Percentiles rank a stretch among this genome's conserved stretches.
phyloP scores from a whole-genome alignment of 2,888 invertebrate species.

The Cheilosia pagana region DNA sequence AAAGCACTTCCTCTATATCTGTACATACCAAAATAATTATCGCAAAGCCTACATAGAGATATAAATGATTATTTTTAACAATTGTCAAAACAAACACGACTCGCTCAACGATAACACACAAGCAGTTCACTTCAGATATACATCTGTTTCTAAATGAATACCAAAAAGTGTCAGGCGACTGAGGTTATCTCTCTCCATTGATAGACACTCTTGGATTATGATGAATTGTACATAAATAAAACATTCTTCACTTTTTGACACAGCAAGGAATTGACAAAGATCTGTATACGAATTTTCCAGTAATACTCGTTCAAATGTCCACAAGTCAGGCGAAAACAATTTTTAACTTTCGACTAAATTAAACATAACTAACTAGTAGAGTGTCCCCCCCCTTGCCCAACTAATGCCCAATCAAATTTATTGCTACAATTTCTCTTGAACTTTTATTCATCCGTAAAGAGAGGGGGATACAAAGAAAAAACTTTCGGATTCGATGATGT shows the following conservation, averaged over 20 bases:
- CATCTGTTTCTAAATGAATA: background rate
- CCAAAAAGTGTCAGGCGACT: background rate
- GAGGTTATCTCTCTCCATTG: background rate
- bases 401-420: conserved; percentile 58
- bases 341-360: conserved; percentile 51
- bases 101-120: too few relatives aligned
- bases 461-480: background rate
- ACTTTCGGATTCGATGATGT: conserved; percentile 37
- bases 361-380: conserved; percentile 27
- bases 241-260: background rate
- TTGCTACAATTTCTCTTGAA: conserved; percentile 47
- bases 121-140: background rate
- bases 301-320: conserved; percentile 17
- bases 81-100: too few relatives aligned
- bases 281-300: background rate
- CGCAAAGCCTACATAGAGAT: too few relatives aligned
- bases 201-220: conserved; percentile 6
- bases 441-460: conserved; percentile 13
- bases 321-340: conserved; percentile 48
- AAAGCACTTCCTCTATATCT: too few relatives aligned
- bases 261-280: background rate
- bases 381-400: conserved; percentile 28
- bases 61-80: too few relatives aligned
- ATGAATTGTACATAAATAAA: background rate
- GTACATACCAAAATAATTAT: too few relatives aligned